Conservation (phyloP, 2,888 invertebrate genomes). For the Linnaemya tessellans region DNA sequence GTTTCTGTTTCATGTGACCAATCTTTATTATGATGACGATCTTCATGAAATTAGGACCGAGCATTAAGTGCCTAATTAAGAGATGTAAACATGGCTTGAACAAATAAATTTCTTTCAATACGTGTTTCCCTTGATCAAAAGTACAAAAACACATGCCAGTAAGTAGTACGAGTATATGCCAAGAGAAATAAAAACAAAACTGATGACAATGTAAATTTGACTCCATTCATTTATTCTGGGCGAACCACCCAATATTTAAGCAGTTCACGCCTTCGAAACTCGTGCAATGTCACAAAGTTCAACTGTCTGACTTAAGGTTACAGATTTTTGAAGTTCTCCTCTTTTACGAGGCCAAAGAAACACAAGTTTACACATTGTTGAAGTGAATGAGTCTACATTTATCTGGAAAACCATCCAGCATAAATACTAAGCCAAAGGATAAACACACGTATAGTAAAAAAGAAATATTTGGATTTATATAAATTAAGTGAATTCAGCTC, state of each 20-base stretch:
- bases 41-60: too few relatives aligned
- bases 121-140: neutral
- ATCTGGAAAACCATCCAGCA: conserved; percentile 41
- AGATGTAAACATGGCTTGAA: neutral
- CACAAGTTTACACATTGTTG: conserved; percentile 51
- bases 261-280: conserved; percentile 57
- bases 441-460: conserved; percentile 12
- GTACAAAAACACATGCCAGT: too few relatives aligned
- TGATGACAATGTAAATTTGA: conserved; percentile 40
- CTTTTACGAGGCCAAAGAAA: neutral
- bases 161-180: too few relatives aligned
- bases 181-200: conserved; percentile 7
- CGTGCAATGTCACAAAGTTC: conserved; percentile 36
- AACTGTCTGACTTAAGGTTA: conserved; percentile 55
- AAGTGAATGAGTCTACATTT: conserved; percentile 40
- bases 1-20: too few relatives aligned
- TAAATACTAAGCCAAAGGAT: conserved; percentile 24
- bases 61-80: neutral
- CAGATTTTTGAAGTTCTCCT: neutral
- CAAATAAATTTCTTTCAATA: neutral
- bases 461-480: conserved; percentile 31
- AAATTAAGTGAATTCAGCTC: conserved; percentile 59
- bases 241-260: conserved; percentile 62
- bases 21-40: too few relatives aligned
- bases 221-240: neutral